These are phyloP conservation scores for Misgurnus mizolepis DNA, from an alignment of 2,113 vertebrate species.

Conservation along the genomic window DNA sequence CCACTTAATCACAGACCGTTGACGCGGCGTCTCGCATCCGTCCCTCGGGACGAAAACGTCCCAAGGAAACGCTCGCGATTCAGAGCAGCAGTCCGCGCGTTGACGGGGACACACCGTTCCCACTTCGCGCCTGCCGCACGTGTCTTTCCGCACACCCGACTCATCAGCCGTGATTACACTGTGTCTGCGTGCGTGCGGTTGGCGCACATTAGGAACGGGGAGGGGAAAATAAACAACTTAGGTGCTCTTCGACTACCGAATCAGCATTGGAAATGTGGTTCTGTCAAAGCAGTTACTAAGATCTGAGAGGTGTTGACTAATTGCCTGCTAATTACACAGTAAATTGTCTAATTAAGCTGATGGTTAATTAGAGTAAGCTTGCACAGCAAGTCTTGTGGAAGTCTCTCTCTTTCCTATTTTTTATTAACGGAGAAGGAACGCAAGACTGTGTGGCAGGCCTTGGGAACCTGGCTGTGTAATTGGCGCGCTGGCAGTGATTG, in stretches of 20 bases:
- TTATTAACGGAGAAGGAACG: neutral
- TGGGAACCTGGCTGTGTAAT: slow-evolving; percentile 87
- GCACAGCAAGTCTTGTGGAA: slow-evolving; percentile 90
- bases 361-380: slow-evolving; percentile 92
- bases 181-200: slow-evolving; percentile 51
- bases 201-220: slow-evolving; percentile 47
- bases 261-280: slow-evolving; percentile 78
- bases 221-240: slow-evolving; percentile 64
- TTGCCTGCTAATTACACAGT: slow-evolving; percentile 97
- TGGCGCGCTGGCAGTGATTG: slow-evolving; percentile 86
- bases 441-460: slow-evolving; percentile 72
- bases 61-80: slow-evolving; percentile 20
- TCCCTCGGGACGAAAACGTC: slow-evolving; percentile 8
- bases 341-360: slow-evolving; percentile 97
- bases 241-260: slow-evolving; percentile 74
- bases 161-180: slow-evolving; percentile 51
- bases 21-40: slow-evolving; percentile 27
- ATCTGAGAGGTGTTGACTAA: slow-evolving; percentile 93
- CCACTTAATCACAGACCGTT: slow-evolving; percentile 45
- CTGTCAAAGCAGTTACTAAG: slow-evolving; percentile 92
- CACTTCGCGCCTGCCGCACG: slow-evolving; percentile 19
- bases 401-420: slow-evolving; percentile 53
- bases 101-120: slow-evolving; percentile 30
- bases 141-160: slow-evolving; percentile 34
- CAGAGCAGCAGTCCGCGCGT: slow-evolving; percentile 23